These are phyloP conservation scores for Drosophila prostipennis DNA, from an alignment of 2,888 invertebrate species.

Conservation along the genomic window DNA sequence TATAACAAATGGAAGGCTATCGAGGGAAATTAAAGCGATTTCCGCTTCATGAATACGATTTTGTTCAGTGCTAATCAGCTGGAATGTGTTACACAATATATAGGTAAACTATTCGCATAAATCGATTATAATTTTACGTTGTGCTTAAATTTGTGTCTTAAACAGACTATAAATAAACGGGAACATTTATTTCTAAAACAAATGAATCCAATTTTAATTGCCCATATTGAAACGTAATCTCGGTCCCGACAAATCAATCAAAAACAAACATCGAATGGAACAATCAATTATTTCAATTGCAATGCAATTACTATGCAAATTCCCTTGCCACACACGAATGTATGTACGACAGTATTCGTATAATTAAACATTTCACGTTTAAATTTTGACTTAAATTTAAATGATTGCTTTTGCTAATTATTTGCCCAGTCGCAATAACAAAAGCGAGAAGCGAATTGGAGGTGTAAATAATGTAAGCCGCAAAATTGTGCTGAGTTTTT, in stretches of 20 bases:
- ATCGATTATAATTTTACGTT: too few relatives aligned
- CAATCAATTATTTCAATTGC: constrained; percentile 34
- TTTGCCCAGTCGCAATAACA: constrained; percentile 6
- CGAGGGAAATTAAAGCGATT: constrained; percentile 14
- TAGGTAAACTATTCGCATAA: not conserved
- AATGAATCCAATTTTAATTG: constrained; percentile 5
- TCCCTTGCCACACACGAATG: constrained; percentile 6
- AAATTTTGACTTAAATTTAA: constrained; percentile 30
- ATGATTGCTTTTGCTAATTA: constrained; percentile 13
- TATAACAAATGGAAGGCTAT: constrained; percentile 20
- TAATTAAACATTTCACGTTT: constrained; percentile 35
- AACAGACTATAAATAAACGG: not conserved
- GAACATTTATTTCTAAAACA: not conserved
- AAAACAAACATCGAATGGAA: constrained; percentile 29
- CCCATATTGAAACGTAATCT: constrained; percentile 7
- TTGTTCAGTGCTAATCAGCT: constrained; percentile 2
- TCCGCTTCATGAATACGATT: constrained; percentile 8
- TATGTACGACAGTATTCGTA: not conserved
- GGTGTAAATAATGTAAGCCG: constrained; percentile 14
- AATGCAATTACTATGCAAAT: constrained; percentile 36
- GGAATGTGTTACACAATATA: not conserved
- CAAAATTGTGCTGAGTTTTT: constrained; percentile 15
- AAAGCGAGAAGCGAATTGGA: constrained; percentile 2
- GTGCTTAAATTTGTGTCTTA: too few relatives aligned
- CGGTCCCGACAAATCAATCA: constrained; percentile 28